These are phyloP conservation scores for Melangyna quadrimaculata DNA, from an alignment of 2,888 invertebrate species.

Conservation along the genomic window DNA sequence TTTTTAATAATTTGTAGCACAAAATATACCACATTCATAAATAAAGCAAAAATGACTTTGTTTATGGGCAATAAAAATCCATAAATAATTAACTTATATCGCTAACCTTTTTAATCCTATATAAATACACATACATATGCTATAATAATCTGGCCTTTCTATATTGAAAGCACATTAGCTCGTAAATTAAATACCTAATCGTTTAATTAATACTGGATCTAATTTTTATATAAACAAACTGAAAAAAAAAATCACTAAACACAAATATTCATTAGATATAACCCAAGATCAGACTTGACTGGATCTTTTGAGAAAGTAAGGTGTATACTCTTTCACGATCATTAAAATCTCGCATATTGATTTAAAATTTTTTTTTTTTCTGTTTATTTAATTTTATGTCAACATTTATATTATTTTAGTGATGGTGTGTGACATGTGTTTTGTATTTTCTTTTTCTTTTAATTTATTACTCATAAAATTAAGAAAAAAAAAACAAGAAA, in stretches of 20 bases:
- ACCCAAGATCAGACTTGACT: not conserved
- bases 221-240: not conserved
- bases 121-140: not conserved
- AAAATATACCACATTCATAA: constrained; percentile 8
- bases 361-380: not conserved
- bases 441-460: not conserved
- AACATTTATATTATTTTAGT: not conserved
- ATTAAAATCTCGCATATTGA: constrained; percentile 32
- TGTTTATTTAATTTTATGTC: constrained; percentile 1
- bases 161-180: constrained; percentile 37
- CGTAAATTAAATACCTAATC: constrained; percentile 53
- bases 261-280: constrained; percentile 7
- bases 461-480: constrained; percentile 2
- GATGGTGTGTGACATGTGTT: not conserved
- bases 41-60: constrained; percentile 8
- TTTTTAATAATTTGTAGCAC: not conserved
- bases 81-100: constrained; percentile 32
- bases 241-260: not conserved
- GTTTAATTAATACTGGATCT: constrained; percentile 55
- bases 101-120: constrained; percentile 9
- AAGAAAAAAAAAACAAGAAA: too few species aligned
- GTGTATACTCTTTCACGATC: constrained; percentile 23
- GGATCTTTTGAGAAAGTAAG: constrained; percentile 39
- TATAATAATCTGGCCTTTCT: constrained; percentile 28
- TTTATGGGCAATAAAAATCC: constrained; percentile 44